These are phyloP conservation scores for Myiothlypis coronata DNA, from an alignment of 2,797 vertebrate species.

Conservation along the genomic window DNA sequence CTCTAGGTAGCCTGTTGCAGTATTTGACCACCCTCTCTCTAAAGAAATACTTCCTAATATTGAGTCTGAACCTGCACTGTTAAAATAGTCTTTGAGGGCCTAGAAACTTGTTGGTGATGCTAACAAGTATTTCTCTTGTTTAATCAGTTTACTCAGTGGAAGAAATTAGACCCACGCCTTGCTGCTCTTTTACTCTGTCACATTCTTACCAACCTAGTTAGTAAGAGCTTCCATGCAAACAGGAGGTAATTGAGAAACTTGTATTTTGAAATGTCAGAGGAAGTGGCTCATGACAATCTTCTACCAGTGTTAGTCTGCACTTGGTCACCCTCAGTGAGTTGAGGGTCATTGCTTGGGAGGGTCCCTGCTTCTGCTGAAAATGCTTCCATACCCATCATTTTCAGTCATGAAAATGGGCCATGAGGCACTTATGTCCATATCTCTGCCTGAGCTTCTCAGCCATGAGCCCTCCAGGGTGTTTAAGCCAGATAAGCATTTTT, in stretches of 20 bases:
- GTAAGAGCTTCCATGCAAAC: background rate
- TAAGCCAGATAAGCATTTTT: background rate
- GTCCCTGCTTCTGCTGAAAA: background rate
- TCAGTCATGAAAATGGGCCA: background rate
- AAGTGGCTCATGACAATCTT: background rate
- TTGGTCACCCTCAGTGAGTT: background rate
- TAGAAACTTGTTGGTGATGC: background rate
- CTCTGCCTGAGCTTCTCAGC: background rate
- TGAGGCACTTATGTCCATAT: rapidly evolving
- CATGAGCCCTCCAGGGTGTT: background rate
- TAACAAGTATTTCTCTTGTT: background rate
- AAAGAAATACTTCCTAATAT: background rate
- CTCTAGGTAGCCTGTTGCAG: background rate
- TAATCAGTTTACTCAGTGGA: background rate
- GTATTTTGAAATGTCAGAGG: background rate
- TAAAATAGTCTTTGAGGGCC: background rate
- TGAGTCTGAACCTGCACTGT: background rate
- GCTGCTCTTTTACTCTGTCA: background rate
- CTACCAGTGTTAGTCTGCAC: background rate
- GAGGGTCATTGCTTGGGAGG: background rate
- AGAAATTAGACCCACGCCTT: background rate
- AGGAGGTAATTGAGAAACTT: background rate
- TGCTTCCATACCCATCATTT: background rate
- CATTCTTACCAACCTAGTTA: background rate
- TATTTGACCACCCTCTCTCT: background rate